Evolutionary conservation across 2,797 vertebrate genomes (phyloP).

Genomic region (Scolopax rusticola): DNA sequence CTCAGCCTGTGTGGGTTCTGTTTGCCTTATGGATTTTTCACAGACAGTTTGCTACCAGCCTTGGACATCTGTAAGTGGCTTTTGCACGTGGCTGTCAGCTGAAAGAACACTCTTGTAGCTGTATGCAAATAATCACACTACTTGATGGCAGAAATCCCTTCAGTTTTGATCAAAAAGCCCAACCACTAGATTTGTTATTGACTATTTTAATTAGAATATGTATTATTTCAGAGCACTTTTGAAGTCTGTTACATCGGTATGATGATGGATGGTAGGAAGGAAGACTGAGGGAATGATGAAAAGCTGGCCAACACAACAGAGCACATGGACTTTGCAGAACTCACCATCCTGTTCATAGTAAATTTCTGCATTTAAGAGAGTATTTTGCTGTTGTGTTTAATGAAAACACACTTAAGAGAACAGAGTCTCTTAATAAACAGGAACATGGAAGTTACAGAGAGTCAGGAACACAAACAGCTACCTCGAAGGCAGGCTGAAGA

Average conservation of each 20-base stretch:
- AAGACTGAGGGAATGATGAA: not conserved
- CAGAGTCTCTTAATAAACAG: not conserved
- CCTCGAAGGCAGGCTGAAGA: not conserved
- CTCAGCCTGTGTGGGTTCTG: conserved; percentile 36
- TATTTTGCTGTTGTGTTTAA: not conserved
- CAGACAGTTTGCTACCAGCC: not conserved
- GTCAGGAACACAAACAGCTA: not conserved
- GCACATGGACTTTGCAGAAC: not conserved
- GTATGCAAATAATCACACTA: not conserved
- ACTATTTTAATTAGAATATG: not conserved
- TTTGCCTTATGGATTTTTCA: conserved; percentile 33
- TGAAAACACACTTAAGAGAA: not conserved
- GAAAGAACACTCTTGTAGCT: not conserved
- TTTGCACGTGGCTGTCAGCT: not conserved
- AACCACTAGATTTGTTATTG: not conserved
- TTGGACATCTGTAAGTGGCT: conserved; percentile 14
- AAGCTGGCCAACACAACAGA: not conserved
- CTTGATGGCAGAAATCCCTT: not conserved
- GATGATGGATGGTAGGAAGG: not conserved
- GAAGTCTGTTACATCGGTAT: not conserved
- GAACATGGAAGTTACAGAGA: not conserved
- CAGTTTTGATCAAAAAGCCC: conserved; percentile 26
- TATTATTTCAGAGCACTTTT: not conserved
- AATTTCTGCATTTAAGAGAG: not conserved
- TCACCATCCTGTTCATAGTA: rapidly evolving